Percentiles rank a stretch among this genome's conserved stretches.
Conservation (phyloP, 2,113 vertebrate species). For the Bufo bufo region DNA sequence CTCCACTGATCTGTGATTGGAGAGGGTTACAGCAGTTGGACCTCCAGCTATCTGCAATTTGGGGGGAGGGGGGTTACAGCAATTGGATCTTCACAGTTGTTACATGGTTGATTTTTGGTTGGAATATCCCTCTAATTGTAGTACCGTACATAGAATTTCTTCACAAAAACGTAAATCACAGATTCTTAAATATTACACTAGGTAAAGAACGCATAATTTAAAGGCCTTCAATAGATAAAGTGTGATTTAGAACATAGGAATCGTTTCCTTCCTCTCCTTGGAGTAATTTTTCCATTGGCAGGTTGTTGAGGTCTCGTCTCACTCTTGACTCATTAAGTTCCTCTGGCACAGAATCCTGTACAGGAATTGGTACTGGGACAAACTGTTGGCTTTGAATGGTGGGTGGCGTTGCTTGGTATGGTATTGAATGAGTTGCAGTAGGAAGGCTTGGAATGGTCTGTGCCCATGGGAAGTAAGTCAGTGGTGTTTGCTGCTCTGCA, state of each 20-base stretch:
- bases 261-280: conserved; percentile 77
- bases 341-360: conserved; percentile 78
- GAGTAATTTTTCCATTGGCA: conserved; percentile 90
- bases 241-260: conserved; percentile 76
- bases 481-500: conserved; percentile 77
- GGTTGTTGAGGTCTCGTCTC: conserved; percentile 67
- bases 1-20: too few relatives aligned
- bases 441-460: conserved; percentile 85
- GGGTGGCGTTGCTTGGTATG: conserved; percentile 77
- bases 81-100: too few relatives aligned
- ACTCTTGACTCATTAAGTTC: conserved; percentile 74
- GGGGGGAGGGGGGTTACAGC: too few relatives aligned
- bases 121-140: neutral
- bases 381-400: conserved; percentile 75
- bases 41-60: too few relatives aligned
- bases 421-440: conserved; percentile 69
- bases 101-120: neutral
- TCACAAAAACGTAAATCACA: neutral
- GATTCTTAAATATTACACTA: neutral
- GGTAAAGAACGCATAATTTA: conserved; percentile 54
- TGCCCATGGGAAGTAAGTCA: conserved; percentile 89
- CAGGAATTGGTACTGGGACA: conserved; percentile 80
- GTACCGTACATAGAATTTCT: neutral
- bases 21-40: too few relatives aligned
- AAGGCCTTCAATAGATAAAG: conserved; percentile 80